A percentile compares a stretch with the other conserved stretches of the same genome.
phyloP scores from a whole-genome alignment of 2,797 vertebrate species.

The Urosaurus nigricauda region DNA sequence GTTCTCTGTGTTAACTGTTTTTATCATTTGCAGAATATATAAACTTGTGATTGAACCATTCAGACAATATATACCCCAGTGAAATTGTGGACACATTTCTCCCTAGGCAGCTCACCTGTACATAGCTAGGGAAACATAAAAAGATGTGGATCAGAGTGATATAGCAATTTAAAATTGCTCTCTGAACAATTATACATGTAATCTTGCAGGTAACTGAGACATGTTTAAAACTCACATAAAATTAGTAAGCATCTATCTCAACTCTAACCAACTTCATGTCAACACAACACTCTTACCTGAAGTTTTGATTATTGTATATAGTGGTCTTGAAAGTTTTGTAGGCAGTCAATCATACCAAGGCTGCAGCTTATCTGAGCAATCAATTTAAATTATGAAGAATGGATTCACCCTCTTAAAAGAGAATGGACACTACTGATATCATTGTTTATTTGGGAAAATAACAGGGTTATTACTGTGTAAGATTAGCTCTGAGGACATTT shows the following conservation, averaged over 20 bases:
- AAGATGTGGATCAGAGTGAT: neutral
- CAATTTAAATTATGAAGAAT: neutral
- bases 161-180: neutral
- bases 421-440: constrained; percentile 4
- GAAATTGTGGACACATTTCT: neutral
- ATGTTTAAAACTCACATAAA: neutral
- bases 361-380: neutral
- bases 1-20: constrained; percentile 46
- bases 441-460: neutral
- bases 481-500: neutral
- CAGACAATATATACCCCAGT: neutral
- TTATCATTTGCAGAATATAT: constrained; percentile 47
- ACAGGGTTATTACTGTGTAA: neutral
- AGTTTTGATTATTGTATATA: neutral
- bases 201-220: neutral
- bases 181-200: neutral
- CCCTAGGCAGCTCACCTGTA: neutral
- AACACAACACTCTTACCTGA: neutral
- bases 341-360: neutral
- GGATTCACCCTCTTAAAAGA: constrained; percentile 28
- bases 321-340: neutral
- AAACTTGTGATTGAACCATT: constrained; percentile 38
- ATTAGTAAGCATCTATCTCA: neutral
- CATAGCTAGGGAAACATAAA: neutral
- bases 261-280: neutral